Evolutionary conservation across 2,797 vertebrate species (phyloP).

Genomic region (Loris lydekkerianus): DNA sequence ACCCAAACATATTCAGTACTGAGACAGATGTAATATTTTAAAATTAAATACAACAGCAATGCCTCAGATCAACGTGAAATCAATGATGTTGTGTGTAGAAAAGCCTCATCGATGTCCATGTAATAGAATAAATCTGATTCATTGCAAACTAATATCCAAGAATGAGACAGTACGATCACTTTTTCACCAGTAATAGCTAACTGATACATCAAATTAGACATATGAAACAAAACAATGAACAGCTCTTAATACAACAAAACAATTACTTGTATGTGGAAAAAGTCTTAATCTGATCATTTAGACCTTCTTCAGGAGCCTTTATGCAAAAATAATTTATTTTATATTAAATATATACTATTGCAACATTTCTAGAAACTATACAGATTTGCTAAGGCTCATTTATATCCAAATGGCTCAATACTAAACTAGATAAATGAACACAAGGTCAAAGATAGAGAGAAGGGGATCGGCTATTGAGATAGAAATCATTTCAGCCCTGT

Average conservation of each 20-base stretch:
- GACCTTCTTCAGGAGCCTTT: neutral
- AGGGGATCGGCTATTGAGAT: neutral
- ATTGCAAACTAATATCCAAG: slow-evolving; percentile 48
- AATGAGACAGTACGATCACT: slow-evolving; percentile 1
- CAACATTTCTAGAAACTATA: slow-evolving; percentile 27
- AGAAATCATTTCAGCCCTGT: neutral
- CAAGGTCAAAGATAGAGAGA: neutral
- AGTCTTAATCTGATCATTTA: neutral
- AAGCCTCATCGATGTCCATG: slow-evolving; percentile 50
- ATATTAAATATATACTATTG: neutral
- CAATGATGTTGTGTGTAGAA: slow-evolving; percentile 50
- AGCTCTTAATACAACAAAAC: neutral
- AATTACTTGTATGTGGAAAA: slow-evolving; percentile 31
- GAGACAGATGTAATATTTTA: slow-evolving; percentile 64
- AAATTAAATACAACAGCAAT: slow-evolving; percentile 66
- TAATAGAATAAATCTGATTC: slow-evolving; percentile 65
- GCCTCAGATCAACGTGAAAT: slow-evolving; percentile 65
- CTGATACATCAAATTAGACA: slow-evolving; percentile 28
- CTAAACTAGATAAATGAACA: neutral
- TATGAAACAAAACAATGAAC: slow-evolving; percentile 42
- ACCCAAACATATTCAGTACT: slow-evolving; percentile 55
- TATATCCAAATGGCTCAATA: neutral
- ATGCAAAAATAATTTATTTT: neutral
- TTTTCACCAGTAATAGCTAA: slow-evolving; percentile 45
- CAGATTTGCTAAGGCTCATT: neutral